A percentile compares a stretch with the other conserved stretches of the same genome.
phyloP scores from a whole-genome alignment of 2,113 vertebrate species.

The Misgurnus anguillicaudatus region DNA sequence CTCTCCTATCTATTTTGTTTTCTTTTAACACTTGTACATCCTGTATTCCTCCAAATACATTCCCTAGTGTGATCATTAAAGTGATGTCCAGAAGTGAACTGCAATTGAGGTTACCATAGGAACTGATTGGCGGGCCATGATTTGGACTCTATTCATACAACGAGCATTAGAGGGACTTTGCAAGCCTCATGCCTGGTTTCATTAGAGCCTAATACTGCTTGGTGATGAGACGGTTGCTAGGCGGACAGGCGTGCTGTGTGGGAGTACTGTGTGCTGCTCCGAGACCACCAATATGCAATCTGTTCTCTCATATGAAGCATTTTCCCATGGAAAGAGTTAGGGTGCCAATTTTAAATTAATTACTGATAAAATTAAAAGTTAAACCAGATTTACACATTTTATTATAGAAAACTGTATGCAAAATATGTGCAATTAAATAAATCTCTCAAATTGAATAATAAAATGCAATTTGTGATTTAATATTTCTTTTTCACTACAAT shows the following conservation, averaged over 20 bases:
- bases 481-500: no score
- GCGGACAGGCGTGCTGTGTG: slow-evolving; percentile 5
- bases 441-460: no score
- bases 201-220: slow-evolving; percentile 25
- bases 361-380: no score
- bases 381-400: no score
- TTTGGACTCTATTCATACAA: slow-evolving; percentile 34
- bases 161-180: slow-evolving; percentile 36
- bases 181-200: slow-evolving; percentile 27
- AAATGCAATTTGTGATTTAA: no score
- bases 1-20: slow-evolving; percentile 35
- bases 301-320: background rate
- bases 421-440: no score
- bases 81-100: slow-evolving; percentile 44
- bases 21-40: slow-evolving; percentile 23
- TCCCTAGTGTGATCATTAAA: slow-evolving; percentile 54
- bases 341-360: no score
- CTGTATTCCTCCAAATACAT: slow-evolving; percentile 36
- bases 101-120: slow-evolving; percentile 47
- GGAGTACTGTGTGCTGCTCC: slow-evolving; percentile 13
- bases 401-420: no score
- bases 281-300: slow-evolving; percentile 12
- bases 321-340: background rate
- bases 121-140: slow-evolving; percentile 43
- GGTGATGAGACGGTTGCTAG: background rate